phyloP scores from a whole-genome alignment of 1,140 invertebrate genomes.

The Magallana angulata region DNA sequence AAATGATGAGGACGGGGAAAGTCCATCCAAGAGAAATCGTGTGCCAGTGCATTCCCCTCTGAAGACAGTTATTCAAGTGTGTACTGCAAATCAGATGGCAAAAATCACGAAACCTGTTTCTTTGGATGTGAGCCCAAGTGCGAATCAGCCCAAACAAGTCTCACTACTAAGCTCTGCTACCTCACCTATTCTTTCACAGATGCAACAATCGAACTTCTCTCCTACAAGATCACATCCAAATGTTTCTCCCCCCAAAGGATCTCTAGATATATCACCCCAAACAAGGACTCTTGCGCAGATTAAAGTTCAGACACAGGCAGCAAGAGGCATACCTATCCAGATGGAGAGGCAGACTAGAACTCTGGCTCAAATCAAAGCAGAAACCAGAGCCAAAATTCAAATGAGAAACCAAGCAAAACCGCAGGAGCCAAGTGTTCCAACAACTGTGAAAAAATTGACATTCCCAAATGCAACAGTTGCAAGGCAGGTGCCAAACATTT shows the following conservation, averaged over 20 bases:
- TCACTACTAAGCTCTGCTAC: slow-evolving; percentile 42
- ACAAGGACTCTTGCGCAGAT: slow-evolving; percentile 77
- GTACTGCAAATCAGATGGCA: slow-evolving; percentile 36
- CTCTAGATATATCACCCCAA: slow-evolving; percentile 60
- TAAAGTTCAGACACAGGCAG: slow-evolving; percentile 74
- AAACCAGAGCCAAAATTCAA: slow-evolving; percentile 72
- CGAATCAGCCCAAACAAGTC: slow-evolving; percentile 45
- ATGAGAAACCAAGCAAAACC: slow-evolving; percentile 52
- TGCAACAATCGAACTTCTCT: slow-evolving; percentile 40
- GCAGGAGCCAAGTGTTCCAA: slow-evolving; percentile 55
- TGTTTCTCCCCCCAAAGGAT: slow-evolving; percentile 11
- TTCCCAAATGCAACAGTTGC: slow-evolving; percentile 27
- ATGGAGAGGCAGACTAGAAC: slow-evolving; percentile 71
- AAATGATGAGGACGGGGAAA: slow-evolving; percentile 20
- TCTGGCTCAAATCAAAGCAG: slow-evolving; percentile 76
- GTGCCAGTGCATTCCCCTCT: slow-evolving; percentile 7
- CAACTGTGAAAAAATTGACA: slow-evolving; percentile 39
- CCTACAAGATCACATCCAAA: background rate
- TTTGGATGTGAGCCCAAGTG: slow-evolving; percentile 20
- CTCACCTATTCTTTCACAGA: slow-evolving; percentile 48
- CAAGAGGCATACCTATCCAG: slow-evolving; percentile 61
- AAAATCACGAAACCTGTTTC: slow-evolving; percentile 37
- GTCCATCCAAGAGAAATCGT: slow-evolving; percentile 22
- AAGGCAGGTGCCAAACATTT: slow-evolving; percentile 68
- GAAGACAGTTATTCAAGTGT: slow-evolving; percentile 47